These are phyloP conservation scores for Amniataba percoides DNA, from an alignment of 2,797 vertebrate species.

Conservation along the genomic window DNA sequence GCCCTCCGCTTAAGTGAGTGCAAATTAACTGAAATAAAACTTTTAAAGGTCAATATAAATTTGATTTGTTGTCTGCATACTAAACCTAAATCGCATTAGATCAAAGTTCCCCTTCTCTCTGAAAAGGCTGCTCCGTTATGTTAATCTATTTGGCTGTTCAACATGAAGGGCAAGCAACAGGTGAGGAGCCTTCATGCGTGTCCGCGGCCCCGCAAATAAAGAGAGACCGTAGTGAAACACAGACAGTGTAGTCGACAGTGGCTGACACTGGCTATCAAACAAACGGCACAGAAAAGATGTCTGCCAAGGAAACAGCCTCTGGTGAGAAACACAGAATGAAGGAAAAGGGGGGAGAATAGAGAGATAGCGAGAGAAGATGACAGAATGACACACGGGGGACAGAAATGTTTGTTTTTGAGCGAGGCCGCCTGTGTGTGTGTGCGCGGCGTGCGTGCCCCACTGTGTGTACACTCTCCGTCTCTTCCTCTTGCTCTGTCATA, in stretches of 20 bases:
- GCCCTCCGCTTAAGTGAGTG: conserved; percentile 79
- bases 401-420: conserved; percentile 55
- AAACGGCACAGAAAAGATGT: conserved; percentile 64
- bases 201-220: conserved; percentile 67
- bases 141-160: conserved; percentile 74
- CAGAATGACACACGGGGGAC: conserved; percentile 72
- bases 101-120: conserved; percentile 69
- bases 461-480: conserved; percentile 31
- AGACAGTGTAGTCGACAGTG: conserved; percentile 60
- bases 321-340: conserved; percentile 64
- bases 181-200: conserved; percentile 70
- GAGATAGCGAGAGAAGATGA: conserved; percentile 70
- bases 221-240: conserved; percentile 45
- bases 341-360: conserved; percentile 55
- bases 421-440: conserved; percentile 21
- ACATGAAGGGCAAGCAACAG: conserved; percentile 77
- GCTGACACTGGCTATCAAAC: conserved; percentile 76
- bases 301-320: conserved; percentile 72
- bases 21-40: conserved; percentile 80
- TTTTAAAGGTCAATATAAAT: conserved; percentile 82
- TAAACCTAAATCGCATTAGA: conserved; percentile 76
- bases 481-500: conserved; percentile 68
- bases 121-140: conserved; percentile 66
- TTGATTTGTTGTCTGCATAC: conserved; percentile 75
- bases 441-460: conserved; percentile 13